These are phyloP conservation scores for Ornithoptera alexandrae DNA, from an alignment of 2,888 invertebrate species.

Conservation along the genomic window DNA sequence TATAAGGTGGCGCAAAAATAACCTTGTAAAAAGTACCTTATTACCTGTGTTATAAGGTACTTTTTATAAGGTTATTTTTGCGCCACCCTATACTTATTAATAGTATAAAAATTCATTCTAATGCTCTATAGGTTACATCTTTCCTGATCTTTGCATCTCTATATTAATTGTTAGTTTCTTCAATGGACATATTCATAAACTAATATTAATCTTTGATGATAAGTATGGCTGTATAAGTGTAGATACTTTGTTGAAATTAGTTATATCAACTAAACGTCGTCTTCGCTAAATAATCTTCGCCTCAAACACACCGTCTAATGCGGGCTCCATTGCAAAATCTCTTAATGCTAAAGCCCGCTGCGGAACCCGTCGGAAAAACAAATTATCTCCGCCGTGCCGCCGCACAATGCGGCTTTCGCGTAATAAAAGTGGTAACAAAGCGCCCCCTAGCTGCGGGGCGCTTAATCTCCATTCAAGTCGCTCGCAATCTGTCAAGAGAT, in stretches of 20 bases:
- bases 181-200: too few species aligned
- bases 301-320: slow-evolving; percentile 23
- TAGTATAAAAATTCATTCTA: too few species aligned
- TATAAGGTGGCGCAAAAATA: too few species aligned
- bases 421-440: slow-evolving; percentile 67
- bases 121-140: too few species aligned
- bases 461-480: slow-evolving; percentile 70
- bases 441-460: slow-evolving; percentile 53
- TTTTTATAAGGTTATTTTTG: too few species aligned
- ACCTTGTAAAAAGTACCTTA: too few species aligned
- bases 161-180: too few species aligned
- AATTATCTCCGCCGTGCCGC: slow-evolving; percentile 55
- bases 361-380: slow-evolving; percentile 58
- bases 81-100: too few species aligned
- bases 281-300: not conserved
- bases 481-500: slow-evolving; percentile 76
- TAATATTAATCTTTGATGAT: not conserved
- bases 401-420: slow-evolving; percentile 59
- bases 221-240: not conserved
- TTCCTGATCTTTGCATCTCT: too few species aligned
- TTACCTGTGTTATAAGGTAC: too few species aligned
- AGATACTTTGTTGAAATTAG: not conserved
- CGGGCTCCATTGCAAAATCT: slow-evolving; percentile 20
- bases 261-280: not conserved
- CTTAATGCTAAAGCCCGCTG: slow-evolving; percentile 17